Conservation (phyloP, 1,140 invertebrate species). For the Mycetomoellerius zeteki region DNA sequence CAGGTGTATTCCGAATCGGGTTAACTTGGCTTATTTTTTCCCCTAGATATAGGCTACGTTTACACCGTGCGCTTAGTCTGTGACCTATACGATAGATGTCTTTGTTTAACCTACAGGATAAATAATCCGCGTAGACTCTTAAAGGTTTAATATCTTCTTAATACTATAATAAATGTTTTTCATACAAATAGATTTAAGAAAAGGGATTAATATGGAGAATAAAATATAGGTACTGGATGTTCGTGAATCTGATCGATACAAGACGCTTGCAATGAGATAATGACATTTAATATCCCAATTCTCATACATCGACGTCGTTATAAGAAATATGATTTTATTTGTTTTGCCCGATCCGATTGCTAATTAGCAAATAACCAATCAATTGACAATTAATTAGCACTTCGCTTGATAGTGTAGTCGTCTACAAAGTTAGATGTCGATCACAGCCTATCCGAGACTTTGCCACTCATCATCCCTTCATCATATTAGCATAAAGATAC, state of each 20-base stretch:
- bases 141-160: not conserved
- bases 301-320: slow-evolving; percentile 75
- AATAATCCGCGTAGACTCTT: no score
- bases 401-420: slow-evolving; percentile 64
- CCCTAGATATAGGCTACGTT: no score
- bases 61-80: no score
- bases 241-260: slow-evolving; percentile 10
- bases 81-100: no score
- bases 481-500: slow-evolving; percentile 40
- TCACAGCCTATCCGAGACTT: slow-evolving; percentile 82
- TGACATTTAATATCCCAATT: slow-evolving; percentile 81
- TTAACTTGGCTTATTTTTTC: no score
- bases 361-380: slow-evolving; percentile 66
- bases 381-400: slow-evolving; percentile 74
- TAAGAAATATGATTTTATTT: slow-evolving; percentile 76
- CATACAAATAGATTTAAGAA: slow-evolving; percentile 4
- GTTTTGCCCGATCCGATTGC: slow-evolving; percentile 40
- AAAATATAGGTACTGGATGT: slow-evolving; percentile 18
- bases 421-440: slow-evolving; percentile 78
- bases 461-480: slow-evolving; percentile 54
- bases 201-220: not conserved
- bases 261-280: slow-evolving; percentile 68
- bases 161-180: not conserved
- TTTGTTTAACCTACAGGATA: no score
- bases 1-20: no score